These are phyloP conservation scores for Erethizon dorsatum DNA, from an alignment of 2,797 vertebrate genomes.

Conservation along the genomic window DNA sequence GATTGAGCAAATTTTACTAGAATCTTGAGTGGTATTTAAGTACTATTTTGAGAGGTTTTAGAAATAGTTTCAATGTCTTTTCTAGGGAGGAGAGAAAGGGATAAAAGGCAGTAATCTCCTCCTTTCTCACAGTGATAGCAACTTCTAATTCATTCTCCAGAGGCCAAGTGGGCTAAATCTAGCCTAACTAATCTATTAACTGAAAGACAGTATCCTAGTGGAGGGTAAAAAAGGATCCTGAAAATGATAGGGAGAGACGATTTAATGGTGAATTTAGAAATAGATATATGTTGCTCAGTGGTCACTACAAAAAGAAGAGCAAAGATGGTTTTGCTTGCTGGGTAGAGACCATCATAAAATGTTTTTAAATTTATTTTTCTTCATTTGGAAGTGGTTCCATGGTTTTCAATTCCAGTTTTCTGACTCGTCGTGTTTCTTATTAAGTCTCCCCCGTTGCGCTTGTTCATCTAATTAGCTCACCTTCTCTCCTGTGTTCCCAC, in stretches of 20 bases:
- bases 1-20: conserved; percentile 40
- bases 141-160: conserved; percentile 14
- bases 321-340: background rate
- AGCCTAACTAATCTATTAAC: background rate
- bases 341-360: background rate
- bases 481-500: conserved; percentile 47
- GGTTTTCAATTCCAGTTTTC: conserved; percentile 73
- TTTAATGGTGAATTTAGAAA: conserved; percentile 9
- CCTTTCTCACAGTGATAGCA: background rate
- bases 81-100: background rate
- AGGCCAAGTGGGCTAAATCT: background rate
- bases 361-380: background rate
- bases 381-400: conserved; percentile 44
- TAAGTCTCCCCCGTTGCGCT: conserved; percentile 59
- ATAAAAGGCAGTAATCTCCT: background rate
- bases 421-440: conserved; percentile 67
- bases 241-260: background rate
- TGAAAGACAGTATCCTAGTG: background rate
- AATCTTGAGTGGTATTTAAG: background rate
- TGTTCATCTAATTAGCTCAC: conserved; percentile 76
- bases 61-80: background rate
- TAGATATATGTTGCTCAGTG: background rate
- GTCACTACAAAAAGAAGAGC: background rate
- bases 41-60: conserved; percentile 35
- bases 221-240: background rate